Conservation (phyloP, 1,140 invertebrate species). For the Lethrus apterus region DNA sequence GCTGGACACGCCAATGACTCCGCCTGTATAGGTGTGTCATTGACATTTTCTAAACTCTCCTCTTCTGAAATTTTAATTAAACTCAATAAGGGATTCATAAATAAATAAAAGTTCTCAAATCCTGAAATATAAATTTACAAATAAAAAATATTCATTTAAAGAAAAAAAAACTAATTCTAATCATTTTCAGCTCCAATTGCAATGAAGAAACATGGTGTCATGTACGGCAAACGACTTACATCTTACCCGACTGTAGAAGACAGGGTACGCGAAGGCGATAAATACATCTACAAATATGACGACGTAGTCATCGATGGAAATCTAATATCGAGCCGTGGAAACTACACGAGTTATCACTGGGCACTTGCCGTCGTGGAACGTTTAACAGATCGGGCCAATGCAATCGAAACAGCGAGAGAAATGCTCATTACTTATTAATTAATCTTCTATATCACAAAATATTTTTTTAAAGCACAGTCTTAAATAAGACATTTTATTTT, state of each 20-base stretch:
- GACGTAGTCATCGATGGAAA: conserved; percentile 22
- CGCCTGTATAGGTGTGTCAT: no score
- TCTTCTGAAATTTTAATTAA: no score
- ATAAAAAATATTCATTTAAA: no score
- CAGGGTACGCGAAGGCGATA: conserved; percentile 20
- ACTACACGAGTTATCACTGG: conserved; percentile 21
- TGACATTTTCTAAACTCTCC: no score
- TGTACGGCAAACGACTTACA: conserved; percentile 18
- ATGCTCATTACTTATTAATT: conserved; percentile 17
- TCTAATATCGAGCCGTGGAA: conserved; percentile 18
- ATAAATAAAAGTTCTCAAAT: no score
- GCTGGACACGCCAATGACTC: no score
- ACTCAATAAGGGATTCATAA: no score
- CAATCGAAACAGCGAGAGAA: conserved; percentile 16
- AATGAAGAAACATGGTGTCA: conserved; percentile 18
- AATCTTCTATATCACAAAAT: background rate
- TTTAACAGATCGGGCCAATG: conserved; percentile 12
- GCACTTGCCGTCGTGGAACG: conserved; percentile 15
- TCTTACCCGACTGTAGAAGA: conserved; percentile 19
- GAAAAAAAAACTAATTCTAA: no score
- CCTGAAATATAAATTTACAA: no score
- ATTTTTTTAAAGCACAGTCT: no score
- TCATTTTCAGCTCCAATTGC: conserved; percentile 21
- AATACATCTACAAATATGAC: conserved; percentile 23
- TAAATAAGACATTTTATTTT: background rate